Base-by-base conservation (phyloP, 2,797 vertebrate species). In the Notolepis coatsorum region DNA sequence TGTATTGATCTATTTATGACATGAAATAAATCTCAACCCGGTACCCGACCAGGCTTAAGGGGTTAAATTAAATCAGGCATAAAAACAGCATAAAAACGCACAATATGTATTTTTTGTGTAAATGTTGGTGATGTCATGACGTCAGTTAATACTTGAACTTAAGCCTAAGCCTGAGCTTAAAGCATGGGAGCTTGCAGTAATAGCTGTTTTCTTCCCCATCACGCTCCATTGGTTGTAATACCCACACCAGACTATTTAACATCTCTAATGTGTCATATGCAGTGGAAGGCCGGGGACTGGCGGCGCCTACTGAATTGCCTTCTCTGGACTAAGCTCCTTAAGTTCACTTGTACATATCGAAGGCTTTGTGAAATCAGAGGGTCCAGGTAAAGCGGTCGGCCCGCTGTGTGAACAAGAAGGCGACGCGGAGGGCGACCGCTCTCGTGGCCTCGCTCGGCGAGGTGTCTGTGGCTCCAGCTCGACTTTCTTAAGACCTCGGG, bases 191-290 rank as follows among this genome's bases (percentile, higher is more conserved):
- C 79, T 86, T 82, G 71, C 77, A 75, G 82, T 80, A 85, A 84
- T 82, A 89, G 67, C 77, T 77, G 78, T 27, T 39, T 37, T 39
- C 25, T 35, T 41, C 69, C 54, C 33, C 25, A 31, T 31, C 72
- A 74, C 86, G 77, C 85, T 79, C 70, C 77, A 82, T 86, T 82
- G 78, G 80, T 81, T 84, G 82, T 89, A 90, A 91, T 88, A 86
- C 85, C 88, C 88, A 84, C 87, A 90, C 86, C 87, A 81, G 88
- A 84, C 88, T 92, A 84, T 92, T 93, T 89, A 92, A 92, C 89
- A 91, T 92, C 88, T 91, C 85, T 91, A 91, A 92, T 92, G 92
- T 91, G 91, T 90, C 89, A 89, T 91, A 90, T 91, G 76, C 73
- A 89, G 69, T 65, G 77, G 81, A 91, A 42, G 78, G 79, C 81